phyloP scores from a whole-genome alignment of 2,888 invertebrate genomes.

The Aphrophora alni region DNA sequence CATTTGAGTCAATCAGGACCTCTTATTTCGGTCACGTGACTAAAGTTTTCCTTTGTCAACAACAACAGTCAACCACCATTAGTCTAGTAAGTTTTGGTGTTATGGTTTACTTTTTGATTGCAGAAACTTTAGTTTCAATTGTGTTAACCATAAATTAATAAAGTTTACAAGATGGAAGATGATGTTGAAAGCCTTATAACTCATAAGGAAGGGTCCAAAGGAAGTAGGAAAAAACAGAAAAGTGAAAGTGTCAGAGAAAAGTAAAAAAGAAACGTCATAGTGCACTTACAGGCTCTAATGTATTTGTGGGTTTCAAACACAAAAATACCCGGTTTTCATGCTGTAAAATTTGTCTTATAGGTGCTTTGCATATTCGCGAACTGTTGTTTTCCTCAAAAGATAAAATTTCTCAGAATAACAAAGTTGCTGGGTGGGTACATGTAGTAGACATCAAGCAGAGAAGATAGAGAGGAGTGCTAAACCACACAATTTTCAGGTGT shows the following conservation, averaged over 20 bases:
- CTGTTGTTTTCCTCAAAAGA: not conserved
- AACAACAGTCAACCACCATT: too few species aligned
- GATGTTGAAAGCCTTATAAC: not conserved
- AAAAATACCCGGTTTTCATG: not conserved
- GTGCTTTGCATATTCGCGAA: not conserved
- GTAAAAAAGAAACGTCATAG: not conserved
- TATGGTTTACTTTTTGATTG: too few species aligned
- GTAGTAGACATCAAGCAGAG: not conserved
- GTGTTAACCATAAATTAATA: not conserved
- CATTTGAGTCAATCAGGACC: not conserved
- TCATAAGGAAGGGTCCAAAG: not conserved
- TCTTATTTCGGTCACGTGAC: conserved; percentile 12
- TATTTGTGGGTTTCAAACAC: not conserved
- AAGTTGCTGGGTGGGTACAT: not conserved
- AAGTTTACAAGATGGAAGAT: not conserved
- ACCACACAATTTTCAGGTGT: not conserved
- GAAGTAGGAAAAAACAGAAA: not conserved
- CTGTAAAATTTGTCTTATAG: not conserved
- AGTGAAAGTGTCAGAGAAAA: not conserved
- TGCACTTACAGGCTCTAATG: not conserved
- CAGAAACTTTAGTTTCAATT: too few species aligned
- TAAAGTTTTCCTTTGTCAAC: too few species aligned
- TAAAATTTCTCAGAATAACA: not conserved
- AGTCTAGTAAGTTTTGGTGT: too few species aligned
- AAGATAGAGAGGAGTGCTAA: not conserved